These are phyloP conservation scores for Esox lucius DNA, from an alignment of 2,797 vertebrate genomes.

Conservation along the genomic window DNA sequence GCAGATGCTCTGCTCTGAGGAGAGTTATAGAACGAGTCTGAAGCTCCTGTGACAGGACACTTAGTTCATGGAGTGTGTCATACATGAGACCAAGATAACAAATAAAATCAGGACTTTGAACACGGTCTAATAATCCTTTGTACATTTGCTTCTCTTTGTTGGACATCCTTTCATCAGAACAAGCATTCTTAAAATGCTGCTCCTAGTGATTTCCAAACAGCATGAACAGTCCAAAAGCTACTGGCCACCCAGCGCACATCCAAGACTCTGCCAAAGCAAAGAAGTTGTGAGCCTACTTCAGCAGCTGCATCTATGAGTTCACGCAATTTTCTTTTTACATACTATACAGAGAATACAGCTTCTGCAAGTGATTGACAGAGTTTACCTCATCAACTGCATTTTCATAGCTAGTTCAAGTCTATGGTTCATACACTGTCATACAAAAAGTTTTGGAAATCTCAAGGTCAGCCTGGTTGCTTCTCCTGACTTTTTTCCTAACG, in stretches of 20 bases:
- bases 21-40: slow-evolving; percentile 18
- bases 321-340: not conserved
- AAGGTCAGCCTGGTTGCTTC: slow-evolving; percentile 17
- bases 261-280: slow-evolving; percentile 14
- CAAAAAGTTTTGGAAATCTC: slow-evolving; percentile 24
- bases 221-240: slow-evolving; percentile 16
- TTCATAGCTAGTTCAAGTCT: slow-evolving; percentile 22
- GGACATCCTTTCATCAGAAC: slow-evolving; percentile 10
- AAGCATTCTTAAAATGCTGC: slow-evolving; percentile 21
- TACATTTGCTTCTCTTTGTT: slow-evolving; percentile 13
- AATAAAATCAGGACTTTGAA: slow-evolving; percentile 24
- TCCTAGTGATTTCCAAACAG: slow-evolving; percentile 31
- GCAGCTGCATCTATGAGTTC: not conserved
- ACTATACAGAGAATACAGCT: slow-evolving; percentile 4
- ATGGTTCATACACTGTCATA: slow-evolving; percentile 31
- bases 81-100: slow-evolving; percentile 26
- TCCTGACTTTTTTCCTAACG: slow-evolving; percentile 9
- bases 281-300: slow-evolving; percentile 10
- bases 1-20: slow-evolving; percentile 22
- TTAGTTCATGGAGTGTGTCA: slow-evolving; percentile 19
- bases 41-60: slow-evolving; percentile 19
- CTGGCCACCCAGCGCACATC: slow-evolving; percentile 26
- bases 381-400: slow-evolving; percentile 29
- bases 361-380: slow-evolving; percentile 25
- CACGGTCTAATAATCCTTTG: slow-evolving; percentile 17